Base-by-base conservation (phyloP, 1,140 invertebrate genomes). In the Pseudomyrmex gracilis region DNA sequence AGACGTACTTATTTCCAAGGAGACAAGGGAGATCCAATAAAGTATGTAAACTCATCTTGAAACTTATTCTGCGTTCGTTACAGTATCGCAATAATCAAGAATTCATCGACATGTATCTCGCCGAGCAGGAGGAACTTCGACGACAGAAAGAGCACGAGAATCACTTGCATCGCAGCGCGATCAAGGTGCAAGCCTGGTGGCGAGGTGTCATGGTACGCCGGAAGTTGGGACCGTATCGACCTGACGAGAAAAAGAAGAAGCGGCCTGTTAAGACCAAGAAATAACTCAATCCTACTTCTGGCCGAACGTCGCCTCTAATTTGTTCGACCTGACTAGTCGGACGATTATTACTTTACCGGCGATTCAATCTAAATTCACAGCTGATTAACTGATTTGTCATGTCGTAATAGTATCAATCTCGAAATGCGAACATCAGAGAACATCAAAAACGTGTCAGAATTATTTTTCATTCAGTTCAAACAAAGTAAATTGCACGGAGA, bases 161-260 rank as follows among this genome's bases (percentile, higher is more conserved):
- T 24, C 87, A 91, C 67, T 86, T 90, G 70, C 88, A 85, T 74
- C 86, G 83, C 58, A 92, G 93, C 74, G 93, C 94, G 8, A 94
- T 93, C 49, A 93, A 90, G 84, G 96, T 97, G 68, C 96, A 96
- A 92, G 95, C 97, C 0, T 97, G 96, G 95, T 97, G 96, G 96
- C 94, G 96, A 73, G 96, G 96, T 13, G 91, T 96, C 13, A 96
- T 97, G 96, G 96, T 96, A 20, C 95, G 96, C 13, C 93, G 95
- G 77, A 95, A 95, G 74, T 92, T 97, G 47, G 96, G 96, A 24
- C 95, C 95, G 34, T 96, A 95, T 91, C 94, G 95, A 84, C 89
- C 89, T 9, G 92, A 94, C 70, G 94, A 94, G 12, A 94, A 93
- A 85, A 95, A 95, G 85, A 95, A 95, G 55, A 96, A 95, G 80